Percentiles rank a stretch among this genome's conserved stretches.
These are phyloP conservation scores for Tachystola acroxantha DNA, from an alignment of 2,888 invertebrate genomes.

Conservation along the genomic window DNA sequence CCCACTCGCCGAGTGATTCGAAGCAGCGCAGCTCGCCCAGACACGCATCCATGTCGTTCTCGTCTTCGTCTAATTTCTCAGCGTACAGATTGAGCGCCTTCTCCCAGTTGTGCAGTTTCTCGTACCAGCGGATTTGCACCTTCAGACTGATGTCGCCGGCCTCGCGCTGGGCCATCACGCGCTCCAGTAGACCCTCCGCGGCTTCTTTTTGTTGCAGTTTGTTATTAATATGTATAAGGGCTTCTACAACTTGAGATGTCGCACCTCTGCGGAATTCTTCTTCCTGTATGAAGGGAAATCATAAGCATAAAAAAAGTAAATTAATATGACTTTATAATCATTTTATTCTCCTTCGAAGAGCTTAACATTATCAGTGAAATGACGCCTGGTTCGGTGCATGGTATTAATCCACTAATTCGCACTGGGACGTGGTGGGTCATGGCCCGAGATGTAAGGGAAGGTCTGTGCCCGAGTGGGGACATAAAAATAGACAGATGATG, in stretches of 20 bases:
- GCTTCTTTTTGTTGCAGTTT: constrained; percentile 99
- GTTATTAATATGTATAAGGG: constrained; percentile 97
- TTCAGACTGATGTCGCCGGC: constrained; percentile 78
- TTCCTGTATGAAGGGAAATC: constrained; percentile 72
- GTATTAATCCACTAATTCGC: no score
- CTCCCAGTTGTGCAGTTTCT: constrained; percentile 99
- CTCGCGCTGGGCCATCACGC: constrained; percentile 90
- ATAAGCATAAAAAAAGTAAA: neutral
- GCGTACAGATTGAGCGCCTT: constrained; percentile 94
- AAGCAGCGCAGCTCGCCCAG: constrained; percentile 96
- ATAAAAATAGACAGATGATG: no score
- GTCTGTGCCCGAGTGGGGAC: no score
- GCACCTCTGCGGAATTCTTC: constrained; percentile 93
- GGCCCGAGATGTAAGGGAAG: no score
- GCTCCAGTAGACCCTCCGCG: constrained; percentile 94
- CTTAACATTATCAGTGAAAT: no score
- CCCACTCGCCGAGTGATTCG: constrained; percentile 98
- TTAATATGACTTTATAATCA: no score
- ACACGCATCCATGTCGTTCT: constrained; percentile 86
- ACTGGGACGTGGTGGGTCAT: neutral
- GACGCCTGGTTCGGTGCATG: no score
- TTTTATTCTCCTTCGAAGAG: no score
- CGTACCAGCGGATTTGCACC: constrained; percentile 94
- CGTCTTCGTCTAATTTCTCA: constrained; percentile 82
- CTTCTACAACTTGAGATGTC: constrained; percentile 93